These are phyloP conservation scores for Dicrurus megarhynchus DNA, from an alignment of 2,113 vertebrate species.

Conservation along the genomic window DNA sequence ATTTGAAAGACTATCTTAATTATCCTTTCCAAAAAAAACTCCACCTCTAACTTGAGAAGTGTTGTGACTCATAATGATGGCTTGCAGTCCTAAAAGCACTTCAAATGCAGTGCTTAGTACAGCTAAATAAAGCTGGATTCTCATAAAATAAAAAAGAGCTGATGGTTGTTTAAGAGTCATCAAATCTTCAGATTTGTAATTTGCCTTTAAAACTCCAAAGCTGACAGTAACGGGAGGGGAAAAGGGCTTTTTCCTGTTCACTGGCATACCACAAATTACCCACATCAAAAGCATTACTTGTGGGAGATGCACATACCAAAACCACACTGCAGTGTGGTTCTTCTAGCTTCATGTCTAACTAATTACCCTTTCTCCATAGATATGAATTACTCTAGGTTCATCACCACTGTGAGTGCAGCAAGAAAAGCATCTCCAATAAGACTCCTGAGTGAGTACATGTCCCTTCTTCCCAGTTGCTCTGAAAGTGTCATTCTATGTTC, in stretches of 20 bases:
- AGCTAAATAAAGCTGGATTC: neutral
- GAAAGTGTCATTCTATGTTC: neutral
- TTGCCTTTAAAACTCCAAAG: neutral
- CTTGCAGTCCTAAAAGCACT: neutral
- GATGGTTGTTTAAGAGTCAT: neutral
- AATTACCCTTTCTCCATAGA: neutral
- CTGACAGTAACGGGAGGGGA: neutral
- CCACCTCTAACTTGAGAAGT: neutral
- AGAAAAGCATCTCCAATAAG: conserved; percentile 84
- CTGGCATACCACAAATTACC: neutral
- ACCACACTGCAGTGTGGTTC: neutral
- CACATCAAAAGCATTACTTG: neutral
- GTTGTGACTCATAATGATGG: neutral
- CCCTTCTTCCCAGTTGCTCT: neutral
- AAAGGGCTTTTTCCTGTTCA: neutral
- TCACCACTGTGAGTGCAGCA: conserved; percentile 85
- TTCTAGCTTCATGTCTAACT: neutral
- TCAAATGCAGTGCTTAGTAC: neutral
- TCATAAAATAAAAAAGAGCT: neutral
- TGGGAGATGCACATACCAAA: neutral
- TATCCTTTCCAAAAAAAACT: neutral
- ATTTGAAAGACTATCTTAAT: neutral
- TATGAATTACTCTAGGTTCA: conserved; percentile 92
- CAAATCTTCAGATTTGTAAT: neutral
- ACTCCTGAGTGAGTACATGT: conserved; percentile 79